Conservation (phyloP, 2,113 vertebrate species). For the Atractosteus spatula region DNA sequence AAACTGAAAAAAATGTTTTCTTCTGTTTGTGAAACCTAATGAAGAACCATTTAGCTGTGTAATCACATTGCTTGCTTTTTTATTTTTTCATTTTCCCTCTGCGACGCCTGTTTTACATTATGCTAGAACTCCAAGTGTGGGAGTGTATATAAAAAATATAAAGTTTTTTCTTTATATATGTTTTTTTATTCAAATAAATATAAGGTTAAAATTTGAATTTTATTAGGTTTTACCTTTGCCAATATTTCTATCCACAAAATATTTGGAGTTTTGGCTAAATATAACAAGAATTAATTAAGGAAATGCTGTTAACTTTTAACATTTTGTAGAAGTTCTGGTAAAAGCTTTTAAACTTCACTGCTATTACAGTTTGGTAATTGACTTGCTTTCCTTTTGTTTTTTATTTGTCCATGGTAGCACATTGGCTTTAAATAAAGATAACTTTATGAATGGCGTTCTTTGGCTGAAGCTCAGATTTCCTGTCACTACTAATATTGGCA, state of each 20-base stretch:
- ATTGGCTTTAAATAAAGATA: background rate
- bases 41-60: slow-evolving; percentile 43
- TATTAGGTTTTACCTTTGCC: background rate
- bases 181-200: slow-evolving; percentile 60
- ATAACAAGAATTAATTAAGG: background rate
- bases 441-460: background rate
- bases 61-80: slow-evolving; percentile 33
- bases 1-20: slow-evolving; percentile 31
- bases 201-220: slow-evolving; percentile 18
- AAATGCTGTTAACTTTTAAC: background rate
- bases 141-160: slow-evolving; percentile 40
- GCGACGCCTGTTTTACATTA: slow-evolving; percentile 60
- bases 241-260: background rate
- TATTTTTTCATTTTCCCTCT: slow-evolving; percentile 47
- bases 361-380: background rate
- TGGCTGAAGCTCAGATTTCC: too few species aligned
- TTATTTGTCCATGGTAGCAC: background rate
- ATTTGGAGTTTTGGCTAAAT: background rate
- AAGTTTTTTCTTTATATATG: slow-evolving; percentile 34
- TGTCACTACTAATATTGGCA: too few species aligned
- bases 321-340: background rate
- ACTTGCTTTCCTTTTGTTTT: background rate
- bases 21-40: slow-evolving; percentile 43
- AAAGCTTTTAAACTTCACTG: background rate
- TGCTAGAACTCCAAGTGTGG: slow-evolving; percentile 54